Conservation (phyloP, 2,797 vertebrate genomes). For the Lithobates pipiens region DNA sequence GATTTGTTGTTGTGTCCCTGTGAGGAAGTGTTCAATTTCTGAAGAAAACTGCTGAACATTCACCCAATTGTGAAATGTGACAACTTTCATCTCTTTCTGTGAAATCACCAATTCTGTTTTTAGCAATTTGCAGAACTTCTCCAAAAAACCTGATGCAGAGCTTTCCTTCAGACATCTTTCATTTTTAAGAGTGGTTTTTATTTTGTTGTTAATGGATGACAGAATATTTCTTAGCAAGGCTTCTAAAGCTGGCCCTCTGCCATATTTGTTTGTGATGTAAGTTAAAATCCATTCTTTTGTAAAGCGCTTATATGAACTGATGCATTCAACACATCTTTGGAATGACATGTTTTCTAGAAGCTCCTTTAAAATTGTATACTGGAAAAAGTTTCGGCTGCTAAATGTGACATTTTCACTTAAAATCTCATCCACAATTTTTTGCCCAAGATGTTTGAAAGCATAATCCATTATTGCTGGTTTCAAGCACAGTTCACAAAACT, state of each 20-base stretch:
- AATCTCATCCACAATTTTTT: conserved; percentile 71
- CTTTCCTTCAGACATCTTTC: conserved; percentile 19
- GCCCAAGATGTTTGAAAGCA: conserved; percentile 66
- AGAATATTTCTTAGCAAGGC: conserved; percentile 62
- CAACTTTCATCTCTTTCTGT: conserved; percentile 65
- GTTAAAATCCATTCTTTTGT: conserved; percentile 69
- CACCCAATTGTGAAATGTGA: conserved; percentile 73
- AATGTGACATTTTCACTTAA: conserved; percentile 65
- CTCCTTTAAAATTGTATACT: conserved; percentile 68
- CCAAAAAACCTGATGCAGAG: conserved; percentile 69
- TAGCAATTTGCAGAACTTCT: conserved; percentile 70
- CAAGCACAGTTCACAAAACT: conserved; percentile 67
- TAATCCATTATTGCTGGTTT: conserved; percentile 68
- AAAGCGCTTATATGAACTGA: conserved; percentile 64
- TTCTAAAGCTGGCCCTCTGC: conserved; percentile 31
- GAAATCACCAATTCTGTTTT: conserved; percentile 69
- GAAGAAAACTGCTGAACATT: conserved; percentile 71
- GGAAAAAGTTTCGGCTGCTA: conserved; percentile 62
- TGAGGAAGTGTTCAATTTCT: conserved; percentile 69
- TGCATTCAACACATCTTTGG: conserved; percentile 60
- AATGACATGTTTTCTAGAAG: conserved; percentile 64
- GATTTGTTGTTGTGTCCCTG: background rate
- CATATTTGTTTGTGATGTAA: conserved; percentile 44
- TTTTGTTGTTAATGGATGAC: conserved; percentile 54
- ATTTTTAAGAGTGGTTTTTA: conserved; percentile 36